Evolutionary conservation across 2,797 vertebrate species (phyloP).

Genomic region (Acanthurus leucopareius): DNA sequence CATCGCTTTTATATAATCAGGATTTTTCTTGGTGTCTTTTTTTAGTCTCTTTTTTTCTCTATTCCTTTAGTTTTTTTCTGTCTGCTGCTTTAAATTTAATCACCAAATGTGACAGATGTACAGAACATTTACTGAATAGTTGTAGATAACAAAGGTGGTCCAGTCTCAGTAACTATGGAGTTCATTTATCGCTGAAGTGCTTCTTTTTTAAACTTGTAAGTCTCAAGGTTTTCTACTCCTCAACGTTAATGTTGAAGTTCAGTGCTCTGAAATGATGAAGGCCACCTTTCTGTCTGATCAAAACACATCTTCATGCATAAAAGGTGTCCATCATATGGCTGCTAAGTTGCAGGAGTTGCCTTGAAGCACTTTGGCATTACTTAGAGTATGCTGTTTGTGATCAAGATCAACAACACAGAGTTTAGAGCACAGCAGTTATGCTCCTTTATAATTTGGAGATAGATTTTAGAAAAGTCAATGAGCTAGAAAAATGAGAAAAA

Average conservation of each 20-base stretch:
- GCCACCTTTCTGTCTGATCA: too few species aligned
- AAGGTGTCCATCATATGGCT: too few species aligned
- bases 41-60: not conserved
- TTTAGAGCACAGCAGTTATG: not conserved
- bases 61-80: not conserved
- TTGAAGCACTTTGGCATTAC: not conserved
- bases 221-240: not conserved
- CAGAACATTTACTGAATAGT: slow-evolving; percentile 27
- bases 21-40: not conserved
- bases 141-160: not conserved
- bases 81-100: slow-evolving; percentile 4
- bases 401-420: not conserved
- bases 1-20: not conserved
- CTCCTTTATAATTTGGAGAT: not conserved
- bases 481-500: not conserved
- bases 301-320: too few species aligned
- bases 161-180: not conserved
- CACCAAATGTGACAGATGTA: not conserved
- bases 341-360: too few species aligned
- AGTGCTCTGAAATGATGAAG: too few species aligned
- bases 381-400: not conserved
- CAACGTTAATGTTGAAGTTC: not conserved
- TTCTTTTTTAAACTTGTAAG: not conserved
- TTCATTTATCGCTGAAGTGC: slow-evolving; percentile 6
- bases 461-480: not conserved